Evolutionary conservation across 2,888 invertebrate genomes (phyloP).

Genomic region (Junonia oenone): DNA sequence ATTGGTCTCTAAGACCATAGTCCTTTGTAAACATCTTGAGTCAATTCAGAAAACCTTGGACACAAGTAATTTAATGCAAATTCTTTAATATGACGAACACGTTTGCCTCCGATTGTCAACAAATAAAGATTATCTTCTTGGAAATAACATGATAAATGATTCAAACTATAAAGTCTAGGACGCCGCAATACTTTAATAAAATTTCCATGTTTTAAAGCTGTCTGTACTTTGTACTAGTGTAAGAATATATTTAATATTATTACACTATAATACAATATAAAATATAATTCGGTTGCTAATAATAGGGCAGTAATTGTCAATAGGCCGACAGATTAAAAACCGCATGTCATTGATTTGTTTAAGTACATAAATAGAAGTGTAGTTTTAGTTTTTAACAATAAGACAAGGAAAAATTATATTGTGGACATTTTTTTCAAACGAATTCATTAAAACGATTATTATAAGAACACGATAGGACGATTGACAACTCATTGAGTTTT

Average conservation of each 20-base stretch:
- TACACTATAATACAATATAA: no score
- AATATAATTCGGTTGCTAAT: no score
- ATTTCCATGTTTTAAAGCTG: no score
- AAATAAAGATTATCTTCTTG: not conserved
- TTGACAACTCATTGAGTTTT: slow-evolving; percentile 6
- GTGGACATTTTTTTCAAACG: not conserved
- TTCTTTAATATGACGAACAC: slow-evolving; percentile 8
- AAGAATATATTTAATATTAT: no score
- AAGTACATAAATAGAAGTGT: no score
- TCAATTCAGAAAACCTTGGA: slow-evolving; percentile 3
- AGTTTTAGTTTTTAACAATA: no score
- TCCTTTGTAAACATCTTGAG: slow-evolving; percentile 1
- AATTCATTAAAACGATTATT: not conserved
- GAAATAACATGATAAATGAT: not conserved
- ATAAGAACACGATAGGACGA: not conserved
- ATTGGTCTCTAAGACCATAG: slow-evolving; percentile 1
- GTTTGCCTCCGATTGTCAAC: not conserved
- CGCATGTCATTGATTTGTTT: no score
- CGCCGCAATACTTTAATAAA: not conserved
- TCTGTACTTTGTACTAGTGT: not conserved
- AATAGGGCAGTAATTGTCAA: no score
- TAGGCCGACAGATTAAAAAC: no score
- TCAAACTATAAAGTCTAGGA: not conserved
- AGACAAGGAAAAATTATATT: not conserved
- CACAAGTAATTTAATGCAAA: slow-evolving; percentile 10